A percentile compares a stretch with the other conserved stretches of the same genome.
Conservation (phyloP, 2,888 invertebrate genomes). For the Eupithecia subfuscata region DNA sequence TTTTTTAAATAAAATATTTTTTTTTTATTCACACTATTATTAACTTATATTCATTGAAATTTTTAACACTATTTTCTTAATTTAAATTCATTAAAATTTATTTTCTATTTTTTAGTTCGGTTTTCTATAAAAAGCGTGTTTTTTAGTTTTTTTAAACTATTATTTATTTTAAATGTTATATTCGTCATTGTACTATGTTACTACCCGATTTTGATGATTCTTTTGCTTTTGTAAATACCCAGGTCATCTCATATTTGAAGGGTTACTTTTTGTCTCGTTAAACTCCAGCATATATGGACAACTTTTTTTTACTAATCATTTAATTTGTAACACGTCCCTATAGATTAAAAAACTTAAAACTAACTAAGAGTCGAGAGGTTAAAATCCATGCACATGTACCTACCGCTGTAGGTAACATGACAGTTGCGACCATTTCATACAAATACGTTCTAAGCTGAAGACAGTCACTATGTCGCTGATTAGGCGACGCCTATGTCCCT, state of each 20-base stretch:
- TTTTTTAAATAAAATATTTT: too few relatives aligned
- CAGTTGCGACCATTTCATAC: slow-evolving; percentile 25
- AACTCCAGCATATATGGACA: background rate
- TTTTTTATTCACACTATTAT: too few relatives aligned
- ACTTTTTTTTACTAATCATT: background rate
- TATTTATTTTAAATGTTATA: background rate
- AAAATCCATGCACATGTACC: slow-evolving; percentile 25
- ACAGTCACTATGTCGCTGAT: background rate
- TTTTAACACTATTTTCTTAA: too few relatives aligned
- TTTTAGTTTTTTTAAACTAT: too few relatives aligned
- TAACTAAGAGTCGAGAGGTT: slow-evolving; percentile 26
- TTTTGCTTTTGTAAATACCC: background rate
- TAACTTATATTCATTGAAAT: too few relatives aligned
- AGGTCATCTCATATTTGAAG: background rate
- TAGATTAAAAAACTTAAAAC: slow-evolving; percentile 19
- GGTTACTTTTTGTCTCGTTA: background rate
- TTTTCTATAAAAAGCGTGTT: too few relatives aligned
- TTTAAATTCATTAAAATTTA: too few relatives aligned
- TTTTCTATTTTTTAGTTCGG: too few relatives aligned
- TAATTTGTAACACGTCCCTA: slow-evolving; percentile 22
- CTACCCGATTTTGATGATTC: background rate
- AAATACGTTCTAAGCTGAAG: background rate
- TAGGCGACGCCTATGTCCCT: background rate
- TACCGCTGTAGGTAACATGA: slow-evolving; percentile 20
- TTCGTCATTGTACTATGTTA: background rate